Evolutionary conservation across 2,888 invertebrate genomes (phyloP), one percentile per base, ranked within the genome.

Genomic region (Leucophenga maculata): DNA sequence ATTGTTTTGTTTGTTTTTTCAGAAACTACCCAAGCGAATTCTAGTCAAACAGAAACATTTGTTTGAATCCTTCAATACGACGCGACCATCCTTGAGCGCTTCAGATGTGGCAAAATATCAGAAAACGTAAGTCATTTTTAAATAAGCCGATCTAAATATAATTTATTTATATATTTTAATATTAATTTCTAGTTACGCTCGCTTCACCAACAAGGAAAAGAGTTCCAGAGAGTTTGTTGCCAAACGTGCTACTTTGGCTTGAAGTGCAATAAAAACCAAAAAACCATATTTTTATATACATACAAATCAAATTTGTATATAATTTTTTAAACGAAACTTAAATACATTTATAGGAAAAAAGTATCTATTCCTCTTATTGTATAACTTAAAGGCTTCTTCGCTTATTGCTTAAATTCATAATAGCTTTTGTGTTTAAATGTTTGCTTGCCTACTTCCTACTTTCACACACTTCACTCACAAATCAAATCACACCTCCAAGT

Each of bases 71-170:
- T 88, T 94, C 64, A 87, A 87, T 67, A 92, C 92, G 72, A 95
- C 95, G 39, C 92, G 92, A 70, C 96, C 97, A 0, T 96, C 96
- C 1, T 90, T 97, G 3, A 93, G 93, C 6, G 85, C 84, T 16
- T 88, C 91, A 32, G 96, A 97, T 84, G 91, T 92, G 74, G 76
- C 88, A 16, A 94, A 93, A 88, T 97, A 94, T 85, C 91, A 93
- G 76, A 90, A 89, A 85, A 94, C 95, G 95, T 96, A 88, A 92
- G 39, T 18, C 13, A 50, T 20, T 26, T n/a, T 26, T 13, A 9
- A 18, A 50, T 48, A 4, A 6, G 16, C 16, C 3, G 26, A 14
- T n/a, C 0, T 13, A 50, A 8, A 14, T 67, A 26, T 22, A 20
- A 44, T 59, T 52, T 65, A 1, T n/a, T n/a, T n/a, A n/a, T n/a